phyloP scores from a whole-genome alignment of 1,140 invertebrate genomes.

The Caenorhabditis brenneri region DNA sequence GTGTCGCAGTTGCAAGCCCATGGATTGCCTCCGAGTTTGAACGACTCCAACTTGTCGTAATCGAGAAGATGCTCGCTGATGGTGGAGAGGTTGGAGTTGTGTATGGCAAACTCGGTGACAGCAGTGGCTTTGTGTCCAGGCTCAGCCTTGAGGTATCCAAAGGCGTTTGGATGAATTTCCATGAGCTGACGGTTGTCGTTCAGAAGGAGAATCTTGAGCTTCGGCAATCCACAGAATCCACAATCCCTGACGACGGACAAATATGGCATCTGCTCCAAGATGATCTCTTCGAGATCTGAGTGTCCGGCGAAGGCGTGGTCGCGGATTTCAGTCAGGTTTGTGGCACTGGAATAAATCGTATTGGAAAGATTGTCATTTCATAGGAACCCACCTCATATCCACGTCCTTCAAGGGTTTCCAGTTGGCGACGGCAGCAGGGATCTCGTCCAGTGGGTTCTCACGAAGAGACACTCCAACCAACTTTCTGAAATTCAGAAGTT shows the following conservation, averaged over 20 bases:
- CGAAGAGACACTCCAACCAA: constrained; percentile 36
- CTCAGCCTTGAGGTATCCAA: constrained; percentile 5
- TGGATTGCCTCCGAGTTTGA: constrained; percentile 10
- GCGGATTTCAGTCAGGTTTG: constrained; percentile 46
- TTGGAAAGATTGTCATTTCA: not conserved
- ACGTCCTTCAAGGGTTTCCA: constrained; percentile 21
- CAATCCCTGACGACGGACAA: constrained; percentile 33
- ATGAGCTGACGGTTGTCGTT: not conserved
- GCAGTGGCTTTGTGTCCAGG: constrained; percentile 3
- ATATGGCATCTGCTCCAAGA: constrained; percentile 36
- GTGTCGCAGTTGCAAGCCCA: constrained; percentile 1
- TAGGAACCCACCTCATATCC: constrained; percentile 28
- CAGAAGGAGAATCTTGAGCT: constrained; percentile 11
- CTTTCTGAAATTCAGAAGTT: constrained; percentile 43
- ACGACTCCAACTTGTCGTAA: not conserved
- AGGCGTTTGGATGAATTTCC: constrained; percentile 17
- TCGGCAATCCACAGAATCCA: constrained; percentile 49
- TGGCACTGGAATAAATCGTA: not conserved
- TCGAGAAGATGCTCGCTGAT: constrained; percentile 12
- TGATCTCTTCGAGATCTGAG: constrained; percentile 12
- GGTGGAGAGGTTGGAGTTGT: not conserved
- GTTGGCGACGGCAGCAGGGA: constrained; percentile 43
- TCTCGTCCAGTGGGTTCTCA: constrained; percentile 32
- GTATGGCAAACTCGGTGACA: not conserved
- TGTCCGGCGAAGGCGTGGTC: not conserved